These are phyloP conservation scores for Drosophila tripunctata DNA, from an alignment of 2,888 invertebrate species.

Conservation along the genomic window DNA sequence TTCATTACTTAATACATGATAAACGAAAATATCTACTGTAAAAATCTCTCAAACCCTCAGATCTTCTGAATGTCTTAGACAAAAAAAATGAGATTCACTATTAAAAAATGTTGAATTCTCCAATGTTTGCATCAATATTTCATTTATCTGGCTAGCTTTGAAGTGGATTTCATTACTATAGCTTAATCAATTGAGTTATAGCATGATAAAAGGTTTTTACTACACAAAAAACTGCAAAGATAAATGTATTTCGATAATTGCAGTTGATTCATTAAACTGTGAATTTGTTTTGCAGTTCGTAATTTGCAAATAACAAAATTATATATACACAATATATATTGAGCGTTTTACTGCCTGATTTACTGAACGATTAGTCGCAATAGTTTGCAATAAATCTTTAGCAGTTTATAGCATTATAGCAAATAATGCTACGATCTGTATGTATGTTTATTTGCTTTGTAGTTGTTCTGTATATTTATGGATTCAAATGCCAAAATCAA, in stretches of 20 bases:
- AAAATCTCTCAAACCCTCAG: too few species aligned
- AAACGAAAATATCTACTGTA: too few species aligned
- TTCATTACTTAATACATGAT: too few species aligned
- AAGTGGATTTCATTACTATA: slow-evolving; percentile 1
- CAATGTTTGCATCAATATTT: not conserved
- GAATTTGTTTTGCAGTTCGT: slow-evolving; percentile 11
- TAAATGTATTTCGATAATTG: not conserved
- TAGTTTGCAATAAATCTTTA: slow-evolving; percentile 49
- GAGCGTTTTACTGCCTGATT: slow-evolving; percentile 44
- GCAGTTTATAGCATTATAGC: slow-evolving; percentile 37
- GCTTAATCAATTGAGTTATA: not conserved
- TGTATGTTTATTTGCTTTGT: slow-evolving; percentile 3
- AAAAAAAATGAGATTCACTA: too few species aligned
- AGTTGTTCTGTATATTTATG: slow-evolving; percentile 34
- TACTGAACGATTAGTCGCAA: slow-evolving; percentile 59
- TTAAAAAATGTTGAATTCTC: too few species aligned
- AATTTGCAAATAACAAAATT: slow-evolving; percentile 9
- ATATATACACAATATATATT: too few species aligned
- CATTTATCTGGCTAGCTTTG: slow-evolving; percentile 5
- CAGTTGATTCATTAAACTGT: not conserved
- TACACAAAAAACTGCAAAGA: not conserved
- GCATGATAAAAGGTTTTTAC: not conserved
- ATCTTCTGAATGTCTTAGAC: too few species aligned
- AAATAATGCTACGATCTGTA: slow-evolving; percentile 13
- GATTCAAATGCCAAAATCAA: slow-evolving; percentile 57